Evolutionary conservation across 2,888 invertebrate species (phyloP).

Genomic region (Stomorhina lunata): DNA sequence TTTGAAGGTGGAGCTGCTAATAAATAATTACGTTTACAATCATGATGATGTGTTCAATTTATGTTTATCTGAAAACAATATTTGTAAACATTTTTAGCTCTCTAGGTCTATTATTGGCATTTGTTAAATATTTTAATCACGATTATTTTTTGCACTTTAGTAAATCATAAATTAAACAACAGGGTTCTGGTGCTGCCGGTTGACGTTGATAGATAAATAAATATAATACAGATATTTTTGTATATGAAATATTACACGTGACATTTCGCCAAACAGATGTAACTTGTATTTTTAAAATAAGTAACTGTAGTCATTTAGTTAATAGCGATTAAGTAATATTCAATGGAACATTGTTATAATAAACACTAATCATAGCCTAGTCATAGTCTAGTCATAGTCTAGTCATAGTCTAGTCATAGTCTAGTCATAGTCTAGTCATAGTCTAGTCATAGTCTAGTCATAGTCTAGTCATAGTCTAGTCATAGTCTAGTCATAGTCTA

Average conservation of each 20-base stretch:
- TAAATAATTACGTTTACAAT: neutral
- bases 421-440: neutral
- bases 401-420: neutral
- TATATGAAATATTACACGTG: neutral
- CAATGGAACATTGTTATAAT: too few species aligned
- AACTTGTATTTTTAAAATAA: too few species aligned
- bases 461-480: neutral
- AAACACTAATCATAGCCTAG: neutral
- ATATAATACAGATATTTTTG: neutral
- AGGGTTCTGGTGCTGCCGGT: too few species aligned
- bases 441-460: neutral
- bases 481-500: neutral
- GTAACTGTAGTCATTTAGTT: too few species aligned
- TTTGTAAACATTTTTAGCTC: neutral
- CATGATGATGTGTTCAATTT: conserved; percentile 10
- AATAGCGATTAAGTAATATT: too few species aligned
- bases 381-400: neutral
- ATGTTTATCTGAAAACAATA: neutral
- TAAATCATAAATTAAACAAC: neutral
- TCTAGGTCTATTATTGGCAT: conserved; percentile 7
- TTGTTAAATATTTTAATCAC: conserved; percentile 51
- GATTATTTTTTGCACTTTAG: conserved; percentile 39
- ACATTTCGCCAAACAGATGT: too few species aligned
- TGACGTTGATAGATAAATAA: neutral
- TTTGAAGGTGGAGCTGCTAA: neutral